Percentiles rank a stretch among this genome's conserved stretches.
Conservation (phyloP, 2,797 vertebrate genomes). For the Sarcophilus harrisii region DNA sequence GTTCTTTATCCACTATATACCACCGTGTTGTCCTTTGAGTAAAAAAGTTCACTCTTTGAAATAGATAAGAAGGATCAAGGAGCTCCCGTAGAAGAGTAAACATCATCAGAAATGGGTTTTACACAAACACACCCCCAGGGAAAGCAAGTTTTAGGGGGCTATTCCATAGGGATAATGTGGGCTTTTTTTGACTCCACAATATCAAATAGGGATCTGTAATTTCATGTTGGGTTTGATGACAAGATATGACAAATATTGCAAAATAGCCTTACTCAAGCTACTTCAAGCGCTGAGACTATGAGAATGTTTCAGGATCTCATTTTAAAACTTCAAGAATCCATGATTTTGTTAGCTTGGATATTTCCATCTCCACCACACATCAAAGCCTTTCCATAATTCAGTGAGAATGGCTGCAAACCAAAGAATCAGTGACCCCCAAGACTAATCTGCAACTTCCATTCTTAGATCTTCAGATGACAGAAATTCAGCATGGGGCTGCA, state of each 20-base stretch:
- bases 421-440: background rate
- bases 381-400: background rate
- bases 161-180: background rate
- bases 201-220: background rate
- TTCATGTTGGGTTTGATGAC: background rate
- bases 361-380: background rate
- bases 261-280: background rate
- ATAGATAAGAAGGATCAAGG: background rate
- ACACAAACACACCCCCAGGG: background rate
- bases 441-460: background rate
- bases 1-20: background rate
- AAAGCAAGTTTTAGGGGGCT: background rate
- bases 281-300: background rate
- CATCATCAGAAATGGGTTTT: background rate
- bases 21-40: background rate
- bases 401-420: background rate
- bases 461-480: background rate
- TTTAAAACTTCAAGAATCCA: background rate
- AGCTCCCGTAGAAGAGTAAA: background rate
- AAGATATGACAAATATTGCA: background rate
- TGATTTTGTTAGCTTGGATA: background rate
- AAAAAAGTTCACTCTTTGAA: background rate
- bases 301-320: background rate
- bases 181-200: background rate
- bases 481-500: background rate